phyloP scores from a whole-genome alignment of 1,140 invertebrate species.

The Zaprionus taronus region DNA sequence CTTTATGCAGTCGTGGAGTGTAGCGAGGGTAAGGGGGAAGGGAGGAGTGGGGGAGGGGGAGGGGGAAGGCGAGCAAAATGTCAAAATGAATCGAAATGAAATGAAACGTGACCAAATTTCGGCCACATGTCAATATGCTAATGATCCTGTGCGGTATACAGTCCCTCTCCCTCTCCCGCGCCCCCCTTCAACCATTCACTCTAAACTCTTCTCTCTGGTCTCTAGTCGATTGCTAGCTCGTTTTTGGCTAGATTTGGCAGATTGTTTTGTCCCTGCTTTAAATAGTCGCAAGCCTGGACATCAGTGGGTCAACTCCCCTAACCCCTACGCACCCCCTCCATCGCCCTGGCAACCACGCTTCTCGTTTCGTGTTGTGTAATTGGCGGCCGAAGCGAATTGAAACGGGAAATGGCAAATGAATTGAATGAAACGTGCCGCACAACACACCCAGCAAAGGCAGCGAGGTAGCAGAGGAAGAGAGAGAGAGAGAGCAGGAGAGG shows the following conservation, averaged over 20 bases:
- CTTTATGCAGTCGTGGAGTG: slow-evolving; percentile 14
- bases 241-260: neutral
- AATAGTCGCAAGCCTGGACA: neutral
- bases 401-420: slow-evolving; percentile 80
- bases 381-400: slow-evolving; percentile 79
- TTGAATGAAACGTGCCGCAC: slow-evolving; percentile 75
- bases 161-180: too few relatives aligned
- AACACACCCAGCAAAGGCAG: neutral
- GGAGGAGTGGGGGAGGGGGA: too few relatives aligned
- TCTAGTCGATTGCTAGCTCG: neutral
- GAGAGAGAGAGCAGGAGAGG: neutral
- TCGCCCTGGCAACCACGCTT: neutral
- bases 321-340: neutral
- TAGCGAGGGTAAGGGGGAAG: too few relatives aligned
- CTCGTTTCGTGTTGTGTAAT: slow-evolving; percentile 61
- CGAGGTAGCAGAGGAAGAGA: too few relatives aligned
- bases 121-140: slow-evolving; percentile 82
- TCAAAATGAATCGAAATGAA: slow-evolving; percentile 76
- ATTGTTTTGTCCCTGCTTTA: neutral
- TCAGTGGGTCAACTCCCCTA: slow-evolving; percentile 1
- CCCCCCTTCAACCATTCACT: too few relatives aligned
- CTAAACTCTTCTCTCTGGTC: neutral
- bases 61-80: slow-evolving; percentile 24
- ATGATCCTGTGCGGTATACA: slow-evolving; percentile 55
- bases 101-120: slow-evolving; percentile 81